A percentile compares a stretch with the other conserved stretches of the same genome.
Conservation (phyloP, 2,113 vertebrate species). For the Columbina picui region DNA sequence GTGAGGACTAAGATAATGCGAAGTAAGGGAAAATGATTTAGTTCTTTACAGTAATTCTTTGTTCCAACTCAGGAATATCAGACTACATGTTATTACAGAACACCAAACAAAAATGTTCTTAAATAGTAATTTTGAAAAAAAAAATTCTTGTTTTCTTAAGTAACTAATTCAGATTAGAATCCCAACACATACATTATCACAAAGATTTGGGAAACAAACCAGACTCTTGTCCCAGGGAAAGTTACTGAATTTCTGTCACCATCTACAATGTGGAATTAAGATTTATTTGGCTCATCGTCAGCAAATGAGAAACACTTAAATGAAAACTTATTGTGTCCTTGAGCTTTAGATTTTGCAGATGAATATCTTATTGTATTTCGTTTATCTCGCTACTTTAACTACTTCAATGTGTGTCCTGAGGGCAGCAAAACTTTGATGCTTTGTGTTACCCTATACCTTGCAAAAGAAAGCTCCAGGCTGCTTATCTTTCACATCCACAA, state of each 20-base stretch:
- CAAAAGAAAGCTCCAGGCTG: constrained; percentile 58
- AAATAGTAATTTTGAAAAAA: background rate
- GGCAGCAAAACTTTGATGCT: constrained; percentile 51
- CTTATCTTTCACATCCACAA: constrained; percentile 61
- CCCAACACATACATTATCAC: background rate
- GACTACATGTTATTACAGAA: background rate
- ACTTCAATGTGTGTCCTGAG: constrained; percentile 52
- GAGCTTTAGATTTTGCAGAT: constrained; percentile 52
- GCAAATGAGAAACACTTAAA: constrained; percentile 36
- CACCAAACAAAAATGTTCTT: background rate
- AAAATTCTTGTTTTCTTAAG: background rate
- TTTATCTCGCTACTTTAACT: constrained; percentile 59
- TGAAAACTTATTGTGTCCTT: constrained; percentile 46
- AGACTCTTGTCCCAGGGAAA: background rate
- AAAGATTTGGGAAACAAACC: background rate
- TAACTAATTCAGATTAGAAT: background rate
- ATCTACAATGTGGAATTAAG: background rate
- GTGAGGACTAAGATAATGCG: background rate
- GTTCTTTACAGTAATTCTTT: background rate
- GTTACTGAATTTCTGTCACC: constrained; percentile 37
- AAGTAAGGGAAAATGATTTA: background rate
- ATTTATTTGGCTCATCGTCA: constrained; percentile 45
- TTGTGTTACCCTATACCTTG: constrained; percentile 59
- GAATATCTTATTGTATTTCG: constrained; percentile 22
- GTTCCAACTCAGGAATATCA: background rate